Conservation (phyloP, 2,888 invertebrate genomes). For the Cabera pusaria region DNA sequence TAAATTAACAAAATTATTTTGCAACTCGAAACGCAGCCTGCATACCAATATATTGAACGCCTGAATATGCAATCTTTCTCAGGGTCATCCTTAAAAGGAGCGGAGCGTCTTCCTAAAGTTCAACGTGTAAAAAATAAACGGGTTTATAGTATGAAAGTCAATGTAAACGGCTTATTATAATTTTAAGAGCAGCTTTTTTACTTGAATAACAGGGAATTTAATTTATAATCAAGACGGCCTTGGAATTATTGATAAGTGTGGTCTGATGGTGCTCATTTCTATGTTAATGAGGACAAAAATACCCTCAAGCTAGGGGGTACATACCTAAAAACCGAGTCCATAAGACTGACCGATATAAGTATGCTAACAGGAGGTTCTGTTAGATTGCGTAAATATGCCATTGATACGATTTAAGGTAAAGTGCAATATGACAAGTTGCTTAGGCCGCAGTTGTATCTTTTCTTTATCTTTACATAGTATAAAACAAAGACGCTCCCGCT, state of each 20-base stretch:
- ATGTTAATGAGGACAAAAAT: constrained; percentile 10
- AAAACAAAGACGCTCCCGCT: too few relatives aligned
- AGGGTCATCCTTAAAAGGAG: constrained; percentile 12
- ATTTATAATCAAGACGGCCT: constrained; percentile 11
- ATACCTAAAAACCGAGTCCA: too few relatives aligned
- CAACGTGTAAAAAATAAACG: constrained; percentile 7
- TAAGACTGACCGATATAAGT: too few relatives aligned
- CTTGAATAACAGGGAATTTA: constrained; percentile 3
- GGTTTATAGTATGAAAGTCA: constrained; percentile 3
- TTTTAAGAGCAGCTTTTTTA: constrained; percentile 1
- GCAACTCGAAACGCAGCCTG: constrained; percentile 10
- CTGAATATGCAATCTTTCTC: constrained; percentile 12
- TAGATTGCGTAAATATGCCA: too few relatives aligned
- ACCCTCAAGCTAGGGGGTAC: too few relatives aligned
- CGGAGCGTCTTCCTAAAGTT: constrained; percentile 15
- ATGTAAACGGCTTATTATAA: constrained; percentile 12
- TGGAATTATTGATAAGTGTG: constrained; percentile 12
- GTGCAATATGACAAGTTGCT: too few relatives aligned
- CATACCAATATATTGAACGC: too few relatives aligned
- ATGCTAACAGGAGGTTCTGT: too few relatives aligned
- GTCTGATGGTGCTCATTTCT: constrained; percentile 1
- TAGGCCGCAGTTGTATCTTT: too few relatives aligned
- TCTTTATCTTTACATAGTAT: too few relatives aligned
- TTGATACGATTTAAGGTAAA: too few relatives aligned
- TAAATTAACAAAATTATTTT: constrained; percentile 12